Evolutionary conservation across 2,797 vertebrate species (phyloP).

Genomic region (Neopelma chrysocephalum): DNA sequence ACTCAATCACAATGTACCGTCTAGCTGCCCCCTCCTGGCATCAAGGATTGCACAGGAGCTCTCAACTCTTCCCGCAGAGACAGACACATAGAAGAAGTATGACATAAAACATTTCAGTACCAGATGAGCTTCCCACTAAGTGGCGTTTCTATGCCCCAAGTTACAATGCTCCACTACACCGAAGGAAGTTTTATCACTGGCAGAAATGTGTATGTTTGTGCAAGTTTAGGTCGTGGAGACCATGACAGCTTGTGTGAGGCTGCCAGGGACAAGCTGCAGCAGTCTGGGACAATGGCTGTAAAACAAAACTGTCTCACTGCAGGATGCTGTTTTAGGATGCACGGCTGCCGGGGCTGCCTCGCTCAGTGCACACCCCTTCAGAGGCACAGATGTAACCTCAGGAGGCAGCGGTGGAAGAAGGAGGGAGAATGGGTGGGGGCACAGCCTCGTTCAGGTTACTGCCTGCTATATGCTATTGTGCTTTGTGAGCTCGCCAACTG

Average conservation of each 20-base stretch:
- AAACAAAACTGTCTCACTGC: background rate
- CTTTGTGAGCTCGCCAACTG: background rate
- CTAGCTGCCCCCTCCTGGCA: background rate
- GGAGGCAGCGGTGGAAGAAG: background rate
- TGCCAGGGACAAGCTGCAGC: background rate
- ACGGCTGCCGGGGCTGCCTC: background rate
- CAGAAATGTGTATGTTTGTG: background rate
- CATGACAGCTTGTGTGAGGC: accelerated
- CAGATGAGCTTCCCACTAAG: background rate
- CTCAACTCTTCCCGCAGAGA: background rate
- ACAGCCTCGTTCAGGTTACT: accelerated
- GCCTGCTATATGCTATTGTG: background rate
- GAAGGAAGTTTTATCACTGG: background rate
- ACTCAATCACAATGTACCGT: background rate
- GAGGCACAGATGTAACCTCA: background rate
- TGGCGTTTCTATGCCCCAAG: background rate
- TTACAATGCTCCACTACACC: background rate
- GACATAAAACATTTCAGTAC: background rate
- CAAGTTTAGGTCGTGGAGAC: background rate
- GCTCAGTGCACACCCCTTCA: accelerated
- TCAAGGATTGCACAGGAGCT: background rate
- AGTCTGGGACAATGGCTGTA: background rate
- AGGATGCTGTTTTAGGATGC: background rate
- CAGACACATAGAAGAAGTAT: background rate
- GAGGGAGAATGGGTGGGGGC: background rate